Evolutionary conservation across 2,797 vertebrate genomes (phyloP).

Genomic region (Ambastaia sidthimunki): DNA sequence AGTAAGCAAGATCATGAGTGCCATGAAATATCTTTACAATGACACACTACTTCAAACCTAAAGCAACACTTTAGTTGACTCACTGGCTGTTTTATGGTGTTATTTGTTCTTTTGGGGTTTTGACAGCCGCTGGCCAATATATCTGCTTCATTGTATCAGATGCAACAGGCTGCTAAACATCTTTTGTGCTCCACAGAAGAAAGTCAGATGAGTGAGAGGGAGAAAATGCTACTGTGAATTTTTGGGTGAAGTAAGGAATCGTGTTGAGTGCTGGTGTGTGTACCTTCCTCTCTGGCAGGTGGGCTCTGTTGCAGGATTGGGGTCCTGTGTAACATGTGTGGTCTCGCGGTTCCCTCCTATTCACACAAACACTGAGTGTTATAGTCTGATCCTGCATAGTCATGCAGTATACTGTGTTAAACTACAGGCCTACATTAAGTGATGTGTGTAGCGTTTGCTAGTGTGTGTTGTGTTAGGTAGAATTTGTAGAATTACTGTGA

Average conservation of each 20-base stretch:
- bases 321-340: constrained; percentile 84
- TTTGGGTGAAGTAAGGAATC: background rate
- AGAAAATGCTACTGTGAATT: no score
- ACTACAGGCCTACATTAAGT: no score
- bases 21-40: background rate
- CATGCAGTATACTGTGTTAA: background rate
- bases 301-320: constrained; percentile 70
- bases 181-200: background rate
- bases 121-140: background rate
- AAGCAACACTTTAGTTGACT: background rate
- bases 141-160: background rate
- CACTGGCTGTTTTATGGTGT: background rate
- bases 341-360: constrained; percentile 87
- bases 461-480: background rate
- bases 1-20: background rate
- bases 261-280: background rate
- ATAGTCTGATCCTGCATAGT: background rate
- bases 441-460: background rate
- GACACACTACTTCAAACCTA: background rate
- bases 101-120: background rate
- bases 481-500: no score
- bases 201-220: background rate
- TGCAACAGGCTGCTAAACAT: background rate
- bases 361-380: constrained; percentile 52
- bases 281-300: constrained; percentile 73